Evolutionary conservation across 2,888 invertebrate genomes (phyloP).

Genomic region (Druceiella hillmani): DNA sequence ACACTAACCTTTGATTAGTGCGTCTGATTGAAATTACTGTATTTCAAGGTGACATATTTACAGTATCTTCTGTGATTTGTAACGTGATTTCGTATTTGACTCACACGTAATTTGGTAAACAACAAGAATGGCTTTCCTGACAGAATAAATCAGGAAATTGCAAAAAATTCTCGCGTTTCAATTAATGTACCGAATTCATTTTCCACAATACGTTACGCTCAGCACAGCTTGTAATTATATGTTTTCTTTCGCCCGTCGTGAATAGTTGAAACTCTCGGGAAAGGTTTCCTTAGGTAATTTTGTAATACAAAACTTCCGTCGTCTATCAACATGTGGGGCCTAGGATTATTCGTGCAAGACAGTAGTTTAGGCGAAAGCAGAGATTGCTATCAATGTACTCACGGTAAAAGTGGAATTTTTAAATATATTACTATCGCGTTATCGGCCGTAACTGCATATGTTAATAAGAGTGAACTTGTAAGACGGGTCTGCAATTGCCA

Average conservation of each 20-base stretch:
- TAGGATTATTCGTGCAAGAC: neutral
- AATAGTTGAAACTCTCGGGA: neutral
- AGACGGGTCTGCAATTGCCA: neutral
- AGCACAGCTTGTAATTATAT: neutral
- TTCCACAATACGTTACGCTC: neutral
- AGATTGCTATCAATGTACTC: no score
- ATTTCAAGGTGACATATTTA: neutral
- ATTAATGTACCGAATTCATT: neutral
- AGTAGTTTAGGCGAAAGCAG: neutral
- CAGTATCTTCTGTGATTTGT: neutral
- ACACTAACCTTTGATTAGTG: neutral
- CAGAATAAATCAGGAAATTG: neutral
- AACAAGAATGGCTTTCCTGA: neutral
- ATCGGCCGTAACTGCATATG: neutral
- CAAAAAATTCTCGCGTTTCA: neutral
- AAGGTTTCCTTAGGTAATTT: neutral
- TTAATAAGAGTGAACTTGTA: neutral
- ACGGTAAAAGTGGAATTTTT: slow-evolving; percentile 1
- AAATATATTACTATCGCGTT: neutral
- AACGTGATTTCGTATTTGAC: neutral
- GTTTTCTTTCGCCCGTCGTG: neutral
- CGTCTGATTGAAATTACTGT: neutral
- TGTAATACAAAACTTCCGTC: neutral
- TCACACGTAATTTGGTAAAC: neutral
- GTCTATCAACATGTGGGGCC: neutral